Conservation (phyloP, 1,140 invertebrate genomes). For the Conus ventricosus region DNA sequence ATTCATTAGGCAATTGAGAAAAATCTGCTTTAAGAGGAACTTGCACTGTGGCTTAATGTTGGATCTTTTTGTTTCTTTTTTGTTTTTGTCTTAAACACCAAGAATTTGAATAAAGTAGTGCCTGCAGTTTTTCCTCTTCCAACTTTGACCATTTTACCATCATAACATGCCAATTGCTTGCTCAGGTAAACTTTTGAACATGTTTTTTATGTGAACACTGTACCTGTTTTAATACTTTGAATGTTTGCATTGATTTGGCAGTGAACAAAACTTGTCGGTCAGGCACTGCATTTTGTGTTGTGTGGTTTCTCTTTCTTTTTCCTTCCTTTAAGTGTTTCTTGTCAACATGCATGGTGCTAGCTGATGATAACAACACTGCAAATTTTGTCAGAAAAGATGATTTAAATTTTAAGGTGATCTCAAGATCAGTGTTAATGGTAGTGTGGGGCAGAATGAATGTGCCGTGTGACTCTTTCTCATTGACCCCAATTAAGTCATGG, state of each 20-base stretch:
- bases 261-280: neutral
- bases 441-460: neutral
- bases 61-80: neutral
- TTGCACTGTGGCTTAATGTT: neutral
- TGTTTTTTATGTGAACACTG: neutral
- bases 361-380: neutral
- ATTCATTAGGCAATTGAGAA: too few relatives aligned
- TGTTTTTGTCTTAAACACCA: neutral
- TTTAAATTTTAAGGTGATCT: neutral
- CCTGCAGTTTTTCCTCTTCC: neutral
- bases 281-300: neutral
- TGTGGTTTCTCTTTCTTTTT: neutral
- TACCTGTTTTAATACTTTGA: neutral
- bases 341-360: neutral
- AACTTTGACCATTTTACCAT: conserved; percentile 8
- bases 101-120: neutral
- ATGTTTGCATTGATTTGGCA: neutral
- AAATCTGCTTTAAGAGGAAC: neutral
- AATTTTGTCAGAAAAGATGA: neutral
- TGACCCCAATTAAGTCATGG: neutral
- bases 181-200: neutral
- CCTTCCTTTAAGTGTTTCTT: neutral
- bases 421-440: neutral
- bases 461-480: neutral
- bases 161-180: conserved; percentile 3